Evolutionary conservation across 2,797 vertebrate species (phyloP), one percentile per base, ranked within the genome.

Genomic region (Halcyon leucocephala): DNA sequence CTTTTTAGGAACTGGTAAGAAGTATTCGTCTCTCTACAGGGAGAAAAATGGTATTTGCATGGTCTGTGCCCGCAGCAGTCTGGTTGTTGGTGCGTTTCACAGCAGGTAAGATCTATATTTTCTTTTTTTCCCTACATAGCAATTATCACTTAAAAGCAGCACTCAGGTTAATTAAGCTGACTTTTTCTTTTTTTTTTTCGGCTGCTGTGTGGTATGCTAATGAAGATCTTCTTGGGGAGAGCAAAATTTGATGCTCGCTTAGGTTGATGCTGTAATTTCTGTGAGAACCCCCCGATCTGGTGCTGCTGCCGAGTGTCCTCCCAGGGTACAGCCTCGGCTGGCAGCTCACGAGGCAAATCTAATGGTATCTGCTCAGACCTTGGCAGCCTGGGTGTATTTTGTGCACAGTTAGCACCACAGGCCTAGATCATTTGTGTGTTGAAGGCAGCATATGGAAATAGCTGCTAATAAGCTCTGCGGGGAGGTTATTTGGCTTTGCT

Each of bases 101-200:
- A 18, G 89, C 97, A 97, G 97, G 98, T 98, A 86, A 97, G 97
- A 51, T 12, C 65, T 29, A 10, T 7, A 20, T 44, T 73, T 28
- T 48, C 35, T 33, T 33, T 42, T 18, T 52, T 4, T n/a, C 31
- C 5, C 33, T 26, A 4, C 31, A 2, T 3, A 29, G 73, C 39
- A 51, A 35, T 73, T 35, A 9, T 20, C 71, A 48, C 44, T 31
- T 54, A 18, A 42, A 77, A 61, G 57, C 55, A 39, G 33, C 54
- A 16, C 51, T 73, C 33, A 2, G 24, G 33, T 14, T 70, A 24
- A 65, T 79, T 28, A 58, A 29, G 5, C 24, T 49, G 60, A 37
- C 16, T 26, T 20, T 7, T 1, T 35, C 35, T 35, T 25, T 41
- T 7, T 41, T 41, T 49, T 49, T 33, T 20, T 20, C 61, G n/a